Base-by-base conservation (phyloP, 1,140 invertebrate species). In the Heliconius congener region DNA sequence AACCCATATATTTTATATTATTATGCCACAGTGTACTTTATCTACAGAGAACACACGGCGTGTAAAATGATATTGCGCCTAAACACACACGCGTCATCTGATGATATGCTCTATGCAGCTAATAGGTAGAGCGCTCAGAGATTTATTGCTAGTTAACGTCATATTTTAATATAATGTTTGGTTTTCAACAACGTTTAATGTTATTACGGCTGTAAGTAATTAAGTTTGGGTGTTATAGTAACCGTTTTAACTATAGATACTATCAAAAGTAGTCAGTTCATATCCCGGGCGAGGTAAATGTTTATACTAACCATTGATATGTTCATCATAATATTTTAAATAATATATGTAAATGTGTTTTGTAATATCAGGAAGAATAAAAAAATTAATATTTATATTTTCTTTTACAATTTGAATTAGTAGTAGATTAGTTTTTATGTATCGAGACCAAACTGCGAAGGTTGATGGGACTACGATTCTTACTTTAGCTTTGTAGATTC, bases 81-180 rank as follows among this genome's bases (percentile, higher is more conserved):
- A 78, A 78, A 73, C 71, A 78, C 52, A 78, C 71, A 78, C 52
- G 55, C 37, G 37, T 71, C 76, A 78, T 78, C 76, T 78, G 71
- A 39, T 78, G 19, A 78, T 78, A 60, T 73, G 71, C 46, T 55
- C 70, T 50, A n/a, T 46, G 6, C 60, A 27, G 60, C 60, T 66
- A 66, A 66, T 66, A 66, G 52, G 52, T 8, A 18, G 46, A 73
- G 71, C 46, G 37, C 30, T 42, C 37, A 73, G 66, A 76, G 74
- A 80, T 80, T 80, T 80, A 80, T 80, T 76, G 60, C 79, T 73
- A 80, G 79, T 80, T 80, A 76, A 73, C 74, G 70, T 77, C 52
- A 78, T 66, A 16, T 30, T 66, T 46, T 46, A 46, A 66, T 66
- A 66, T 66, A 27, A 30, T 60, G 9, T 60, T 27, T 60, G 19